Percentiles rank a stretch among this genome's conserved stretches.
phyloP scores from a whole-genome alignment of 2,113 vertebrate species.

The Tenebrosternarchus preto region DNA sequence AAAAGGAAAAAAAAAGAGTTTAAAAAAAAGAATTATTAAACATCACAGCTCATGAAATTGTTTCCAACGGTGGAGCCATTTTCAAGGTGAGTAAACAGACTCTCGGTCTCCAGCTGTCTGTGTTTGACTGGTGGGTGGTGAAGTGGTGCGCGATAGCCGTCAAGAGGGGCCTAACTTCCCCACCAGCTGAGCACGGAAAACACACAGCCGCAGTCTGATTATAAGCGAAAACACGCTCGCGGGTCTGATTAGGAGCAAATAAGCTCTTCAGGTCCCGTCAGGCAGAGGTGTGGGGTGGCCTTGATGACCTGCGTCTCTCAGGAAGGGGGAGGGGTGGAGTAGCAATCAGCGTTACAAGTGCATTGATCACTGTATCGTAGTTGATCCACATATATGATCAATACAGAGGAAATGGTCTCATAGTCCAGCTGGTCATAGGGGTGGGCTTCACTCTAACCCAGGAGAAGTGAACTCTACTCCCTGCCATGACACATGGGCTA shows the following conservation, averaged over 20 bases:
- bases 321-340: background rate
- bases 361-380: background rate
- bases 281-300: background rate
- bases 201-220: background rate
- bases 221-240: too few species aligned
- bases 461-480: too few species aligned
- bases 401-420: background rate
- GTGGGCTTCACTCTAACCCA: background rate
- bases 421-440: background rate
- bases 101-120: slow-evolving; percentile 9
- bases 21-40: background rate
- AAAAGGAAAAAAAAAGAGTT: too few species aligned
- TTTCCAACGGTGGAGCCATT: slow-evolving; percentile 10
- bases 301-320: slow-evolving; percentile 4
- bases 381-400: background rate
- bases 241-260: slow-evolving; percentile 42
- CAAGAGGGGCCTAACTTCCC: slow-evolving; percentile 23
- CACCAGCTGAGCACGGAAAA: slow-evolving; percentile 3
- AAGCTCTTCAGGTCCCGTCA: slow-evolving; percentile 19
- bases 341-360: slow-evolving; percentile 17
- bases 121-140: too few species aligned
- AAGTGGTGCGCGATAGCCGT: background rate
- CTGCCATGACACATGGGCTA: too few species aligned
- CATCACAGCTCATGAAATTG: slow-evolving; percentile 13
- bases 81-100: slow-evolving; percentile 2